These are phyloP conservation scores for Mactra quadrangularis DNA, from an alignment of 1,140 invertebrate genomes.

Conservation along the genomic window DNA sequence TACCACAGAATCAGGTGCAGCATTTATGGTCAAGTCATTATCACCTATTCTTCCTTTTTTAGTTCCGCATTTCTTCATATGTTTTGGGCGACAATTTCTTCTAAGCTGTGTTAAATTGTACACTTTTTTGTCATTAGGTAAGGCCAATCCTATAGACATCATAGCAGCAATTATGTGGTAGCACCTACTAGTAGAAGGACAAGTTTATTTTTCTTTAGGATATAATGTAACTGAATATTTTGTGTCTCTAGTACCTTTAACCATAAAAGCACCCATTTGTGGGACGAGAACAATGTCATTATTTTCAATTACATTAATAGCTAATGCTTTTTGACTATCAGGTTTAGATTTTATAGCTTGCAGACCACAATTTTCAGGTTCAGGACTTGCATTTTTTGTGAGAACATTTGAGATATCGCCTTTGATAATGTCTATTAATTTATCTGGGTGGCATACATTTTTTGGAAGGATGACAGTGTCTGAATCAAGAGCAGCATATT, in stretches of 20 bases:
- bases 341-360: neutral
- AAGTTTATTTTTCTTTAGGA: conserved; percentile 26
- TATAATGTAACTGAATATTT: conserved; percentile 29
- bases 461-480: neutral
- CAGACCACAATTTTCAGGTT: neutral
- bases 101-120: conserved; percentile 28
- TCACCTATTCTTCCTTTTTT: conserved; percentile 37
- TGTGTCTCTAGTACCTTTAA: neutral
- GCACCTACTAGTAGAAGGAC: conserved; percentile 23
- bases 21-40: neutral
- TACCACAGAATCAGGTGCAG: conserved; percentile 27
- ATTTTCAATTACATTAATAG: conserved; percentile 8
- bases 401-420: neutral
- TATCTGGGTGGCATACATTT: conserved; percentile 31
- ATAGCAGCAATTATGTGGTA: conserved; percentile 46
- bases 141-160: conserved; percentile 24
- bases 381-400: too few species aligned
- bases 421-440: conserved; percentile 27
- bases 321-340: neutral
- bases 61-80: conserved; percentile 36
- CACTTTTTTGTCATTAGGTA: conserved; percentile 26
- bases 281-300: conserved; percentile 34
- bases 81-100: conserved; percentile 14
- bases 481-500: neutral
- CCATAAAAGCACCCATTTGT: conserved; percentile 46